Conservation (phyloP, 1,140 invertebrate genomes). For the Diuraphis noxia region DNA sequence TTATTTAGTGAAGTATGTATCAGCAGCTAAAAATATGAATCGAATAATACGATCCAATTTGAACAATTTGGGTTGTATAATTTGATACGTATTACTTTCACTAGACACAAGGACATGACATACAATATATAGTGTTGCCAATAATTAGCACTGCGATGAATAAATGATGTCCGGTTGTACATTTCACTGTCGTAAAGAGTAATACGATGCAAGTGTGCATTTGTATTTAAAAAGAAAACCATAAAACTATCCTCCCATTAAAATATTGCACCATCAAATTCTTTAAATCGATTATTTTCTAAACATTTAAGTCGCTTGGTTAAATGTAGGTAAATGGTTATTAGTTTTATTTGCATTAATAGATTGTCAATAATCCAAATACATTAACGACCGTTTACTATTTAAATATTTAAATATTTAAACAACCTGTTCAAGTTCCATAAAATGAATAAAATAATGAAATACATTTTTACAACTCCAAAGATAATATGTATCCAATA, state of each 20-base stretch:
- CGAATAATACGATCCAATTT: background rate
- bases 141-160: constrained; percentile 30
- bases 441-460: background rate
- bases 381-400: background rate
- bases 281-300: background rate
- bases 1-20: background rate
- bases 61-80: constrained; percentile 22
- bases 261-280: background rate
- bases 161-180: constrained; percentile 35
- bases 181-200: constrained; percentile 9
- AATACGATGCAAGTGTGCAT: background rate
- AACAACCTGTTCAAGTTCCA: background rate
- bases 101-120: constrained; percentile 13
- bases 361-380: background rate
- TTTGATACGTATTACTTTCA: constrained; percentile 36
- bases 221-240: background rate
- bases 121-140: constrained; percentile 6
- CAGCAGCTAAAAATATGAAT: background rate
- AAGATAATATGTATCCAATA: background rate
- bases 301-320: background rate
- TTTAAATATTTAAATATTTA: background rate
- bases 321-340: background rate
- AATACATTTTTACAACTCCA: background rate
- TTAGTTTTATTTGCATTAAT: background rate
- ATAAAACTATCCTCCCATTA: background rate